Evolutionary conservation across 23 tunicate genomes (phyloP), one percentile per base, ranked within the genome.

Genomic region (Trididemnum miniatum): DNA sequence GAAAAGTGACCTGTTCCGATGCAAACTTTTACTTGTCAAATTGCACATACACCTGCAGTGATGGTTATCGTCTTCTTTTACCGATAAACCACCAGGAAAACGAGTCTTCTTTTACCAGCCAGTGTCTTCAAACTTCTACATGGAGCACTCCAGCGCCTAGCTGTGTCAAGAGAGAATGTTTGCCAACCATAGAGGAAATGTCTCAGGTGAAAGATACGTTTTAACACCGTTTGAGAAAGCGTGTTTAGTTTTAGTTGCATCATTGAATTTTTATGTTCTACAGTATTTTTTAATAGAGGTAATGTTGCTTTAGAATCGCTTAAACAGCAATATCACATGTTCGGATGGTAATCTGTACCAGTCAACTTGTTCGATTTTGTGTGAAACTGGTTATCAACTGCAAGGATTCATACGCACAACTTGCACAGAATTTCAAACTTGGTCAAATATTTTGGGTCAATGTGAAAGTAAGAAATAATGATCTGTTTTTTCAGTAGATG

Each of bases 401-500:
- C 52, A 65, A 54, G 89, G 86, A 24, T 71, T 20, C 36, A 65
- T 25, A 1, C 63, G 71, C 39, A 60, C 89, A 35, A 71, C 80
- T 7, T 90, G 96, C 82, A 30, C 33, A 31, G 64, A 50, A 23
- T 20, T 28, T 37, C 80, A 76, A 23, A 23, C 65, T 7, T 89
- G 95, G 95, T 20, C 81, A 26, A 76, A 82, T 22, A 22, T 31
- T 4, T 65, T 89, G 22, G 95, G 95, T 22, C 66, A 63, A 28
- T 89, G 95, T 39, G 59, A 84, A 79, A 89, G 95, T 89, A 79
- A 66, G 94, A 71, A 71, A n/a, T 64, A n/a, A n/a, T n/a, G n/a
- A n/a, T n/a, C n/a, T n/a, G n/a, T n/a, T n/a, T n/a, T n/a, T n/a
- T n/a, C n/a, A n/a, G n/a, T n/a, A n/a, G n/a, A n/a, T n/a, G n/a